Base-by-base conservation (phyloP, 2,888 invertebrate genomes). In the Eledone cirrhosa region DNA sequence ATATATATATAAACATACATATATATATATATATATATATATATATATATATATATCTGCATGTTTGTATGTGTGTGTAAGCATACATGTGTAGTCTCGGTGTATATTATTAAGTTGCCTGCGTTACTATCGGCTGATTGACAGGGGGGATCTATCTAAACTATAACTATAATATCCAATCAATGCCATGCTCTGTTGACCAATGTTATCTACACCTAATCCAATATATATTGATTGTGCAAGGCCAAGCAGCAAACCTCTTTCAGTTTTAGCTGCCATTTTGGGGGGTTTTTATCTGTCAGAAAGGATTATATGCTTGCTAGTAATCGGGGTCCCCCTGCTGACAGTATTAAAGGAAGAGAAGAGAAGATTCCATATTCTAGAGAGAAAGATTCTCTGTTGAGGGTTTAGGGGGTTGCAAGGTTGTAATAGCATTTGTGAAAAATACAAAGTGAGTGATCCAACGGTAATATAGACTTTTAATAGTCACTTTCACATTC, bases 121-220 rank as follows among this genome's bases (percentile, higher is more conserved):
- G 33, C n/a, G n/a, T 72, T 41, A 72, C 41, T 72, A 41, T 31
- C 41, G 72, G 41, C 41, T 41, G 41, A 41, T 41, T 41, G 41
- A 72, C 33, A 31, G n/a, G n/a, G n/a, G n/a, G n/a, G 33, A 72
- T 29, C 72, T 72, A 41, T 72, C 72, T 41, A 29, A 72, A n/a
- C 31, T 72, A 72, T 29, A 72, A 31, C 72, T 31, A 72, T 72
- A 72, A 72, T 33, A 72, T 31, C 29, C 33, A 31, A 72, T 72
- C 72, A 72, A 72, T 41, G 72, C 72, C 72, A 72, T 33, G 33
- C 72, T 72, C n/a, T 31, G 72, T 31, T 72, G 72, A 72, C 72
- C 72, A 72, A 72, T 41, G 72, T 41, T 72, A 72, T 72, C 72
- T 72, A 72, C 41, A 41, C 72, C 72, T 41, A 72, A 29, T 31